phyloP scores from a whole-genome alignment of 2,888 invertebrate genomes.

The Latrodectus hesperus region DNA sequence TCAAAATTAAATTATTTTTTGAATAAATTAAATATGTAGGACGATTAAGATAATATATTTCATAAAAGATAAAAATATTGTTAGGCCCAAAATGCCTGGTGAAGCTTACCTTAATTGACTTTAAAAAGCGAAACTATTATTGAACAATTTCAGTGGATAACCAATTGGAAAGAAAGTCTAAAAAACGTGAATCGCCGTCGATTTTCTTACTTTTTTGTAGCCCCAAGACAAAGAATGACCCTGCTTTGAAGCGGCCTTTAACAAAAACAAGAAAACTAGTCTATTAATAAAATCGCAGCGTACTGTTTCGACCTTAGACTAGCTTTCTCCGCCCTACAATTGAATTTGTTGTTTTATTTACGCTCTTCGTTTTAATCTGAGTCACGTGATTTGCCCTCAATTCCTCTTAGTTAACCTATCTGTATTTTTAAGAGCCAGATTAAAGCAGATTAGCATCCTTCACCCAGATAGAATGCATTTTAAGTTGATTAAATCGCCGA shows the following conservation, averaged over 20 bases:
- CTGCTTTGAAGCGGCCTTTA: slow-evolving; percentile 30
- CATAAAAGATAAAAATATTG: no score
- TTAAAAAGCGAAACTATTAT: no score
- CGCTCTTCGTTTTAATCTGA: slow-evolving; percentile 20
- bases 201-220: not conserved
- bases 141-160: not conserved
- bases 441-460: not conserved
- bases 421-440: not conserved
- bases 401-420: slow-evolving; percentile 1
- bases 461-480: not conserved
- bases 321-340: slow-evolving; percentile 36
- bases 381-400: slow-evolving; percentile 33
- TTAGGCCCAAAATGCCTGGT: no score
- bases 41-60: no score
- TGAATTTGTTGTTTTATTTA: slow-evolving; percentile 1
- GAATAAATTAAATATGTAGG: no score
- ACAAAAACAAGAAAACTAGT: slow-evolving; percentile 28
- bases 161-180: slow-evolving; percentile 17
- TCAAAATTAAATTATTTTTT: no score
- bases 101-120: no score
- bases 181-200: not conserved
- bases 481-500: not conserved
- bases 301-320: slow-evolving; percentile 44
- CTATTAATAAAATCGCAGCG: not conserved
- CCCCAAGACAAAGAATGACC: slow-evolving; percentile 13